These are phyloP conservation scores for Burhinus bistriatus DNA, from an alignment of 2,113 vertebrate species.

Conservation along the genomic window DNA sequence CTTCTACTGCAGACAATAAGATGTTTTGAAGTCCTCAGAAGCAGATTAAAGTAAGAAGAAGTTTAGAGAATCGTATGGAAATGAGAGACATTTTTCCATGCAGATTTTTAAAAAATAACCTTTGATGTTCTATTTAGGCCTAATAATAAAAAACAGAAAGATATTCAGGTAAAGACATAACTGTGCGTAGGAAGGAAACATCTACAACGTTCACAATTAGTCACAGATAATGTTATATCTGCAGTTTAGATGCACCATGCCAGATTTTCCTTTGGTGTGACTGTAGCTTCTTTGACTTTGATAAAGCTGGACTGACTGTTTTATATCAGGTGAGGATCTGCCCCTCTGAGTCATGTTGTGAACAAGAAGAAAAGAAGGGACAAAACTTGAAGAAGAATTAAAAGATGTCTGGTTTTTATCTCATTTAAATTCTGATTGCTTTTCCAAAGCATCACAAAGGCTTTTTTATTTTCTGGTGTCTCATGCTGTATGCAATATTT, in stretches of 20 bases:
- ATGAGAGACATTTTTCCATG: conserved; percentile 28
- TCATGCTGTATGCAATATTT: background rate
- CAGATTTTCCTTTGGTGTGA: conserved; percentile 19
- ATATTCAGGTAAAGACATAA: conserved; percentile 58
- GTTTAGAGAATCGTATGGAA: background rate
- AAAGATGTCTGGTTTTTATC: conserved; percentile 47
- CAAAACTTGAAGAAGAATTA: conserved; percentile 14
- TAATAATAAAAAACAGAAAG: conserved; percentile 63
- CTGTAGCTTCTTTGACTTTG: conserved; percentile 19
- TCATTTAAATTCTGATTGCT: conserved; percentile 6
- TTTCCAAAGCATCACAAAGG: background rate
- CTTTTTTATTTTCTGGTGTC: background rate
- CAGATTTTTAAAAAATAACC: background rate
- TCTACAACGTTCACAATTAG: conserved; percentile 24
- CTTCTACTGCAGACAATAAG: background rate
- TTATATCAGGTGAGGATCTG: conserved; percentile 40
- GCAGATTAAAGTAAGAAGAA: conserved; percentile 62
- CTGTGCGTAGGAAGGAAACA: conserved; percentile 25
- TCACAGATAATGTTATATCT: conserved; percentile 16
- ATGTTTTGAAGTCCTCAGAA: conserved; percentile 52
- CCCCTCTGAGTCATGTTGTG: conserved; percentile 3
- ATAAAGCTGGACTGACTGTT: conserved; percentile 41
- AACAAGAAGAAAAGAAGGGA: conserved; percentile 13
- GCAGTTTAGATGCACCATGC: background rate
- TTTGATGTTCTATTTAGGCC: conserved; percentile 50